Conservation (phyloP, 1,140 invertebrate species). For the Ceratitis capitata region DNA sequence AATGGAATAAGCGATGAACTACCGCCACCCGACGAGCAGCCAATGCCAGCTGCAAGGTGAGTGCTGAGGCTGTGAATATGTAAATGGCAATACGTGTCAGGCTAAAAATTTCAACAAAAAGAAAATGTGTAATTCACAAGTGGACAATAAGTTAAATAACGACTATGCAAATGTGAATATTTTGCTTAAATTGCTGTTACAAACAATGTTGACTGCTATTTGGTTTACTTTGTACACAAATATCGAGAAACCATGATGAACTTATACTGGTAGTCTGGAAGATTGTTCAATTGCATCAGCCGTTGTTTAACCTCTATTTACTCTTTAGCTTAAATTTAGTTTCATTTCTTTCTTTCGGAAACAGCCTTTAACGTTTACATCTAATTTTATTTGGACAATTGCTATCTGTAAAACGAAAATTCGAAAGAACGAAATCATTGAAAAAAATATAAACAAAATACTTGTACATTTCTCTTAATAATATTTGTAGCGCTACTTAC, state of each 20-base stretch:
- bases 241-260: no score
- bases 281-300: not conserved
- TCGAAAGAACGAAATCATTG: not conserved
- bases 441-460: slow-evolving; percentile 11
- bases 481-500: not conserved
- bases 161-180: not conserved
- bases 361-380: not conserved
- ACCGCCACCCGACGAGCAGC: slow-evolving; percentile 59
- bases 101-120: not conserved
- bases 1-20: slow-evolving; percentile 60
- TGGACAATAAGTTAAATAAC: not conserved
- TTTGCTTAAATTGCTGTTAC: not conserved
- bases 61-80: not conserved
- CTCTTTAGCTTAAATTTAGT: not conserved
- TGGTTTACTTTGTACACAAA: no score
- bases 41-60: slow-evolving; percentile 14
- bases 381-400: not conserved
- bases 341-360: not conserved
- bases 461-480: not conserved
- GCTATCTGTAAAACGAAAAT: not conserved
- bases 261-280: no score
- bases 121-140: not conserved
- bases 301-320: not conserved
- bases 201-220: not conserved
- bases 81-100: not conserved